Percentiles rank a stretch among this genome's conserved stretches.
Evolutionary conservation across 2,797 vertebrate species (phyloP).

Genomic region (Chaunax sp.): DNA sequence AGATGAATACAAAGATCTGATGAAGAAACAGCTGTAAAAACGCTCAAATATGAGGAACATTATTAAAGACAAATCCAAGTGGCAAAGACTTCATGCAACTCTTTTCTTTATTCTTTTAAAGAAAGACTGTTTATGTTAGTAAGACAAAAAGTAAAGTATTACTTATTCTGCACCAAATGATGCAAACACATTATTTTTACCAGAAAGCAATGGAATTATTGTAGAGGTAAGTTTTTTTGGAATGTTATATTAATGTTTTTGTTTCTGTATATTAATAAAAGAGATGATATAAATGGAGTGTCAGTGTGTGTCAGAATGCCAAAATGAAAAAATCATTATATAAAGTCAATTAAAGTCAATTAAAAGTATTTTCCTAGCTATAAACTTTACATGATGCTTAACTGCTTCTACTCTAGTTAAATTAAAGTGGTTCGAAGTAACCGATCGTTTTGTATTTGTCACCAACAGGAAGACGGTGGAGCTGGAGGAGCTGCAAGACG

Average conservation of each 20-base stretch:
- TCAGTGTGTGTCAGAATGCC: background rate
- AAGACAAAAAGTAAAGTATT: no score
- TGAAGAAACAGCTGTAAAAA: conserved; percentile 13
- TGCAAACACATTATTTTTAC: background rate
- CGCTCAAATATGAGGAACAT: background rate
- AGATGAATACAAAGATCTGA: background rate
- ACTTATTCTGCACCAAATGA: no score
- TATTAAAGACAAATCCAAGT: background rate
- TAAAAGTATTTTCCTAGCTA: no score
- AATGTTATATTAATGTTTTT: no score
- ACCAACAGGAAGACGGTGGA: conserved; percentile 61
- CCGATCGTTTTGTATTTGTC: conserved; percentile 22
- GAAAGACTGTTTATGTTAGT: no score
- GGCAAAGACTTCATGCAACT: no score
- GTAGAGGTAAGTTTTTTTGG: no score
- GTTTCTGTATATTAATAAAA: no score
- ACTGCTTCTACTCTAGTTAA: no score
- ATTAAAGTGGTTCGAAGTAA: background rate
- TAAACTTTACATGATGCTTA: no score
- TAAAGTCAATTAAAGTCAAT: background rate
- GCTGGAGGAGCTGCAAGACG: conserved; percentile 63
- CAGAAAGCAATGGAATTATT: background rate
- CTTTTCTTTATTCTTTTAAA: no score
- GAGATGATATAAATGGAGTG: no score
- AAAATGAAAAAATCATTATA: background rate